phyloP scores from a whole-genome alignment of 1,140 invertebrate species.

The Dendroctonus valens region DNA sequence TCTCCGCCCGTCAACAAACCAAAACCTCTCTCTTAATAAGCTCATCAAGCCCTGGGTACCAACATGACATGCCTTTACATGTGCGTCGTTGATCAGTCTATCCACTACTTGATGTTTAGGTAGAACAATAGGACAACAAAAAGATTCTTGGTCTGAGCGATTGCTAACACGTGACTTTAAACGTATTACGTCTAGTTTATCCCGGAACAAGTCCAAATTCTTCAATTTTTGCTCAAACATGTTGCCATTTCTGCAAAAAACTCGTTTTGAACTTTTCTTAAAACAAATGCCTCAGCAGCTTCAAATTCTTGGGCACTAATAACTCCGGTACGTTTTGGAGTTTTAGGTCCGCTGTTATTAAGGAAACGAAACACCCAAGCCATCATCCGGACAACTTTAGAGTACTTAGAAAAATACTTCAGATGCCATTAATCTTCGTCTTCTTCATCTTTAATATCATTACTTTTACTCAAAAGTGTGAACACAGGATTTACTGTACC shows the following conservation, averaged over 20 bases:
- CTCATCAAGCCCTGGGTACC: constrained; percentile 28
- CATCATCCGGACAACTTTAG: constrained; percentile 40
- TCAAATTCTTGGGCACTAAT: constrained; percentile 32
- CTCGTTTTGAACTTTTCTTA: constrained; percentile 12
- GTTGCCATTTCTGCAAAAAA: background rate
- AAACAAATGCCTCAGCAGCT: constrained; percentile 33
- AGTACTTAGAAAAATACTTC: constrained; percentile 37
- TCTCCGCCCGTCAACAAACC: constrained; percentile 32
- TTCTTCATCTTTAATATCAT: too few relatives aligned
- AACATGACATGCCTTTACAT: constrained; percentile 20
- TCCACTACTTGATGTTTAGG: constrained; percentile 35
- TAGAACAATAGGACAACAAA: constrained; percentile 41
- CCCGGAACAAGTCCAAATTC: background rate
- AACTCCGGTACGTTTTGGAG: too few relatives aligned
- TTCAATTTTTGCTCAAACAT: background rate
- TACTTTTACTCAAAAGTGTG: too few relatives aligned
- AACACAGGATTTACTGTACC: too few relatives aligned
- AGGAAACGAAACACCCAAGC: constrained; percentile 40
- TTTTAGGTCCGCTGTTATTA: constrained; percentile 32
- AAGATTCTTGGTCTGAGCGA: constrained; percentile 34
- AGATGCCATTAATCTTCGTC: too few relatives aligned
- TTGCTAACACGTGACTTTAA: constrained; percentile 41
- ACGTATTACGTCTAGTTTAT: constrained; percentile 19
- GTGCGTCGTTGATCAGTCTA: constrained; percentile 12
- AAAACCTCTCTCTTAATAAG: constrained; percentile 34